phyloP scores from a whole-genome alignment of 2,113 vertebrate species.

The Oophaga pumilio region DNA sequence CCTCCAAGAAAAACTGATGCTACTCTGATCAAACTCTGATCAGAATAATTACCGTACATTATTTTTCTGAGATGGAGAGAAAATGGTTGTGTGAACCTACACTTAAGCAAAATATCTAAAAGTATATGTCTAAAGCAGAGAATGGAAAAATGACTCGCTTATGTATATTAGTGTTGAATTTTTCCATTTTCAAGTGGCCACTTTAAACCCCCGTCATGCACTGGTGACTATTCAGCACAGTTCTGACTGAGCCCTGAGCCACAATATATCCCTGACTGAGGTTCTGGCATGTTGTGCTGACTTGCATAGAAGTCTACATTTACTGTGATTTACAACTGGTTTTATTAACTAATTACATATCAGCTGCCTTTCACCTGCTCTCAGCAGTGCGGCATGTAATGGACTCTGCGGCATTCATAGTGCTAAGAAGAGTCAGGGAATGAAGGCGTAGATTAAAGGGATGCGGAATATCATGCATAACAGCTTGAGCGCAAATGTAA shows the following conservation, averaged over 20 bases:
- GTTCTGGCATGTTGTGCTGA: background rate
- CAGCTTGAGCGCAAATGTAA: slow-evolving; percentile 20
- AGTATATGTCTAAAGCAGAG: background rate
- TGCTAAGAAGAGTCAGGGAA: background rate
- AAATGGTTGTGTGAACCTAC: too few relatives aligned
- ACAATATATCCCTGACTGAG: background rate
- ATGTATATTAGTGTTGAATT: background rate
- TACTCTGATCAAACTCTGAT: too few relatives aligned
- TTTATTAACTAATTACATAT: slow-evolving; percentile 27
- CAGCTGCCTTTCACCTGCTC: slow-evolving; percentile 4
- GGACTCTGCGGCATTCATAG: background rate
- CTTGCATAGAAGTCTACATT: slow-evolving; percentile 22
- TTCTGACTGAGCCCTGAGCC: background rate
- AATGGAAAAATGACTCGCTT: background rate
- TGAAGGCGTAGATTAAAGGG: slow-evolving; percentile 12
- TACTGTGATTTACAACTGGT: background rate
- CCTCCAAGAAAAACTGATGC: too few relatives aligned
- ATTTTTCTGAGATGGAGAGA: too few relatives aligned
- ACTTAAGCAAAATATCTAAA: background rate
- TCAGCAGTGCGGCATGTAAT: slow-evolving; percentile 4
- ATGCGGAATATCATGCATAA: slow-evolving; percentile 8
- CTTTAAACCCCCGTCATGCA: background rate
- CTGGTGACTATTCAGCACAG: background rate
- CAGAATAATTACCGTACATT: too few relatives aligned
- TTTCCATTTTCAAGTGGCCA: slow-evolving; percentile 3